Percentiles rank a stretch among this genome's conserved stretches.
Evolutionary conservation across 2,113 vertebrate species (phyloP).

Genomic region (Tretioscincus oriximinensis): DNA sequence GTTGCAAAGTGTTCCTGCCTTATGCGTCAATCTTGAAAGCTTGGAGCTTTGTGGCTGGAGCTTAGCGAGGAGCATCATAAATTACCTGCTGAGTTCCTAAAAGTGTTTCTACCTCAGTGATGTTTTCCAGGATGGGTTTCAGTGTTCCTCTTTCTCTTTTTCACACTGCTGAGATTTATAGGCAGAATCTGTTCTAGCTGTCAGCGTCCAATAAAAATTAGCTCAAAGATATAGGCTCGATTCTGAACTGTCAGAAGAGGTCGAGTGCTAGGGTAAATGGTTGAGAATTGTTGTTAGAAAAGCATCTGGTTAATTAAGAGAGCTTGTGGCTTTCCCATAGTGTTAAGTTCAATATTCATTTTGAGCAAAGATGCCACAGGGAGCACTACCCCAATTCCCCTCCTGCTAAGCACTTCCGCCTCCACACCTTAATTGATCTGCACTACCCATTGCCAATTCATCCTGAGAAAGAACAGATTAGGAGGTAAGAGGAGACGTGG

Average conservation of each 20-base stretch:
- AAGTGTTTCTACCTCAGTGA: not conserved
- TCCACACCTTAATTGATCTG: too few relatives aligned
- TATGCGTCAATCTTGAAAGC: slow-evolving; percentile 55
- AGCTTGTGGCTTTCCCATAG: not conserved
- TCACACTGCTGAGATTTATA: not conserved
- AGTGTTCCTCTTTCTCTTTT: not conserved
- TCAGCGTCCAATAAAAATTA: not conserved
- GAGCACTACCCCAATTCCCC: not conserved
- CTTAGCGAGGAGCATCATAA: not conserved
- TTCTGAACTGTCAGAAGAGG: not conserved
- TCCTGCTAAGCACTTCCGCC: not conserved
- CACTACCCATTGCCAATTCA: not conserved
- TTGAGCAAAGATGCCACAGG: not conserved
- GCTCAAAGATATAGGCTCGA: not conserved
- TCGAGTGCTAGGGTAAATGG: too few relatives aligned
- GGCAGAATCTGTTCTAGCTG: not conserved
- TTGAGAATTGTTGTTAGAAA: not conserved
- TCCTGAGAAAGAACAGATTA: not conserved
- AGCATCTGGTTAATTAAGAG: not conserved
- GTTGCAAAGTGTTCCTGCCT: slow-evolving; percentile 48
- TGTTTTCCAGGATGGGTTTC: not conserved
- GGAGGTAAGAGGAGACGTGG: not conserved
- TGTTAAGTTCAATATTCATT: not conserved
- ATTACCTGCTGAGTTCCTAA: not conserved
- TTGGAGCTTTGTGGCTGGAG: slow-evolving; percentile 24